Base-by-base conservation (phyloP, 2,113 vertebrate genomes). In the Phasianus colchicus region DNA sequence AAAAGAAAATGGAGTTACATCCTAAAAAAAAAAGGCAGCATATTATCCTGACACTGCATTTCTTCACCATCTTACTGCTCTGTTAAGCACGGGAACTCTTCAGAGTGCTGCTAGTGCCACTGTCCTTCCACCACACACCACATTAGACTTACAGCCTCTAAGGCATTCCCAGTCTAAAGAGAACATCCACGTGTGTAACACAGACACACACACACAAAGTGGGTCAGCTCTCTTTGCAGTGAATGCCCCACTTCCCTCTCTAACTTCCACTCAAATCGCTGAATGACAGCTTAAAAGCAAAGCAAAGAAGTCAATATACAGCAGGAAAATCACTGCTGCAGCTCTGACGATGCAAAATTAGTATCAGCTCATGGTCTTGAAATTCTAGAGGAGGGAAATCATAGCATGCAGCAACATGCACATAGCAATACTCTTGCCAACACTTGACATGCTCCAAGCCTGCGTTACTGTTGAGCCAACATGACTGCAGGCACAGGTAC, bases 321-420 rank as follows among this genome's bases (percentile, higher is more conserved):
- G 30, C 79, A 79, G 85, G 75, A 93, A 69, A 84, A 89, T 65
- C 70, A 83, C 60, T 55, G 47, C 86, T 78, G 82, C 47, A 40
- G 43, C 64, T 81, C 80, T 91, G 91, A 92, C 83, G 75, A 74
- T 25, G 75, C 90, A 92, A 83, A 92, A 83, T 55, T 30, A 92
- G 54, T 6, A 86, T 69, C 81, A 86, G 77, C 47, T 85, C 78
- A 79, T 81, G 88, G 83, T 91, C 85, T 63, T 45, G 58, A 88
- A 73, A 42, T 71, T 88, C 82, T 81, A 91, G 72, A 91, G 93
- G 80, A 86, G 69, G 87, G 78, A 86, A 89, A 45, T 88, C 64
- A 72, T 76, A 85, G 60, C 64, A 79, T 25, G 42, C 36, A 71
- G 63, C 91, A 40, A 1, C 40, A 88, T 65, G 75, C 70, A 73